Base-by-base conservation (phyloP, 2,888 invertebrate genomes). In the Smittia sp. region DNA sequence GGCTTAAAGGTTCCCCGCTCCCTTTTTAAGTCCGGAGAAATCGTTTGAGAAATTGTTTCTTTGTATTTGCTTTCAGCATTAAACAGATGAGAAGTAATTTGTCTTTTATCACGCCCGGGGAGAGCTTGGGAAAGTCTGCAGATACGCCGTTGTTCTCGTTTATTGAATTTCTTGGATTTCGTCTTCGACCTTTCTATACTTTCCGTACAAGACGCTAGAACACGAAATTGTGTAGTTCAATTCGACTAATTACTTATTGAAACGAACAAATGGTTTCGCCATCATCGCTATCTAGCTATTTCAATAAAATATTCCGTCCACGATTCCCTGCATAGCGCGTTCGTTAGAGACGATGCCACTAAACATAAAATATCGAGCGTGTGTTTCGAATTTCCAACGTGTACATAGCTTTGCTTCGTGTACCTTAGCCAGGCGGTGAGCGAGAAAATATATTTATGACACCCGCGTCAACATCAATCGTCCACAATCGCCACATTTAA, bases 191-290 rank as follows among this genome's bases (percentile, higher is more conserved):
- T 11, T 46, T 15, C 11, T 15, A 46, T 15, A n/a, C 2, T 58
- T 58, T 7, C 22, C 58, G 4, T 58, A 22, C 52, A 58, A 58
- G 13, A 13, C 18, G n/a, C 13, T 15, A 2, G 15, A 46, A n/a
- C 46, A 46, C 15, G 46, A 13, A 46, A 15, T 46, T 15, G 22
- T 58, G 58, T 13, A 58, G 18, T 22, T 22, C 6, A 2, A 3
- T 58, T 58, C 58, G 22, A 22, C 58, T 58, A 58, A 58, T 58
- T 58, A 22, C 58, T 58, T 58, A 58, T 58, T 58, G 58, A 58
- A 58, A 58, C 20, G 22, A 58, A 58, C 46, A 46, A 46, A 46
- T 46, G 46, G 46, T 15, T 46, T 15, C 15, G 46, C 46, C 46
- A 15, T 46, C 46, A 46, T 46, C 46, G 46, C 46, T 46, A 46